Conservation (phyloP, 2,113 vertebrate species). For the human (Homo sapiens) region GRCh38 chr7:82951001-82951500, state of each 20-base stretch:
- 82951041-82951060: slow-evolving; percentile 85
- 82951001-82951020: slow-evolving; percentile 92
- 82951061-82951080: slow-evolving; percentile 88
- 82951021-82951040: slow-evolving; percentile 91
- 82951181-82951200: slow-evolving; percentile 88
- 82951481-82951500: slow-evolving; percentile 98
- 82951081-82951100: slow-evolving; percentile 83
- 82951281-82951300: slow-evolving; percentile 94
- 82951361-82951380: slow-evolving; percentile 87
- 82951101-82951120: slow-evolving; percentile 86
- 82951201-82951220: slow-evolving; percentile 91
- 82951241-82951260: slow-evolving; percentile 92
- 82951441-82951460: slow-evolving; percentile 89
- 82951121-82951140: slow-evolving; percentile 85
- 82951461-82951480: slow-evolving; percentile 97
- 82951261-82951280: slow-evolving; percentile 97
- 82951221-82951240: slow-evolving; percentile 90
- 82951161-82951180: slow-evolving; percentile 90
- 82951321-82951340: slow-evolving; percentile 94
- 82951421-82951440: slow-evolving; percentile 87
- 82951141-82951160: slow-evolving; percentile 89
- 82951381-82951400: slow-evolving; percentile 90
- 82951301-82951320: slow-evolving; percentile 95
- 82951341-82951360: slow-evolving; percentile 91
- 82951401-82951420: slow-evolving; percentile 88